Conservation (phyloP, 2,888 invertebrate species). For the Caenorhabditis afra region DNA sequence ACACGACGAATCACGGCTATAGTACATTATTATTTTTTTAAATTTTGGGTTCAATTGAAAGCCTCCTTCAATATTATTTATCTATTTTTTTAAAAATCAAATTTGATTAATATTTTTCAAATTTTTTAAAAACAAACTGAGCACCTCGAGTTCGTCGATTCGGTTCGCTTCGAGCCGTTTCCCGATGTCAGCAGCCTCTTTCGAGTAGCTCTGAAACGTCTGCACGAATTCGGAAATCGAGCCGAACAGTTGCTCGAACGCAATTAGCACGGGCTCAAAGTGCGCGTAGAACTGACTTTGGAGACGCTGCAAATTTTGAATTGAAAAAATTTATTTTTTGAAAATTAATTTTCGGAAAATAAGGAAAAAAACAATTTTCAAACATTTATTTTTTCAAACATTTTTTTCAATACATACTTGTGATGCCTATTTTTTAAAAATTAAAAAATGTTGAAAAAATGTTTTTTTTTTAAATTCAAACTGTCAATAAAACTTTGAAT, state of each 20-base stretch:
- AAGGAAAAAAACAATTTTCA: too few relatives aligned
- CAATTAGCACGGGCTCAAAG: constrained; percentile 61
- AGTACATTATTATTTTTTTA: too few relatives aligned
- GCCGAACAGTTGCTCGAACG: constrained; percentile 66
- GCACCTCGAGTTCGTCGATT: constrained; percentile 38
- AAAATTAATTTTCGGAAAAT: not conserved
- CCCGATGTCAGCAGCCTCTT: not conserved
- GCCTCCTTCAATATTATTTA: too few relatives aligned
- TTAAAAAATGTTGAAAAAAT: too few relatives aligned
- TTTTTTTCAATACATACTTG: constrained; percentile 2
- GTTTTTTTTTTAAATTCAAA: too few relatives aligned
- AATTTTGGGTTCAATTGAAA: too few relatives aligned
- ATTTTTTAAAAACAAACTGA: not conserved
- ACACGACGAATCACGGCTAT: too few relatives aligned
- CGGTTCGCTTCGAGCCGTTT: not conserved
- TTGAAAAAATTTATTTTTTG: not conserved
- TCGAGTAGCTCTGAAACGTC: constrained; percentile 46
- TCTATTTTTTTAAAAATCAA: too few relatives aligned
- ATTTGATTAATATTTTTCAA: too few relatives aligned
- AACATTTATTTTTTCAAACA: not conserved
- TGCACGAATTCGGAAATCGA: constrained; percentile 65
- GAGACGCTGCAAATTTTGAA: constrained; percentile 60
- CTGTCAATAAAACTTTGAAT: too few relatives aligned
- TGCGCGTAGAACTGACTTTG: constrained; percentile 66
- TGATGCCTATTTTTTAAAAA: too few relatives aligned